A percentile compares a stretch with the other conserved stretches of the same genome.
Conservation (phyloP, 2,797 vertebrate genomes). For the Hylomyscus alleni region DNA sequence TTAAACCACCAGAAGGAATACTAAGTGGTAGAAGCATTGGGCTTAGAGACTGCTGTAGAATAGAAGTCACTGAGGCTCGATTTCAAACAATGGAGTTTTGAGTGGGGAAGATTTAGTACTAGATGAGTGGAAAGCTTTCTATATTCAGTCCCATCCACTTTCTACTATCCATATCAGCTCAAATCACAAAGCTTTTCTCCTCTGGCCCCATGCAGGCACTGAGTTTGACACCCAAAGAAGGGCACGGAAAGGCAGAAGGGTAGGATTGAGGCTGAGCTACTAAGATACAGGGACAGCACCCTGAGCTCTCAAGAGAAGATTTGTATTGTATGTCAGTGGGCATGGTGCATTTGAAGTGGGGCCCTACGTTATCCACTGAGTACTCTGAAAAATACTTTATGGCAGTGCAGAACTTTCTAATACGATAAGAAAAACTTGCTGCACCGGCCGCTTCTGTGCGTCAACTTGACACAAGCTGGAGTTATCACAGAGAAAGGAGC, state of each 20-base stretch:
- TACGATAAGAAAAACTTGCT: not conserved
- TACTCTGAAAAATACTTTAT: not conserved
- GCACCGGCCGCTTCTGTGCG: not conserved
- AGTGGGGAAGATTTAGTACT: not conserved
- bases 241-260: not conserved
- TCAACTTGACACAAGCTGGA: not conserved
- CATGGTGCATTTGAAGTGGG: not conserved
- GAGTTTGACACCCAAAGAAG: not conserved
- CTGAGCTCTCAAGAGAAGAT: not conserved
- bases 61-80: not conserved
- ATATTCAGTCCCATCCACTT: not conserved
- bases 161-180: not conserved
- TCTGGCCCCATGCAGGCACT: not conserved
- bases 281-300: not conserved
- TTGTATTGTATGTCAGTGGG: no score
- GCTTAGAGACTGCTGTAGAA: not conserved
- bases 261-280: not conserved
- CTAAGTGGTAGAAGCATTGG: not conserved
- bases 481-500: not conserved
- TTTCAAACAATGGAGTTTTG: not conserved
- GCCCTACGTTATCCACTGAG: not conserved
- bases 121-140: not conserved
- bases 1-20: constrained; percentile 3
- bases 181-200: not conserved
- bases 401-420: not conserved